These are phyloP conservation scores for Xanthorhoe designata DNA, from an alignment of 2,888 invertebrate genomes.

Conservation along the genomic window DNA sequence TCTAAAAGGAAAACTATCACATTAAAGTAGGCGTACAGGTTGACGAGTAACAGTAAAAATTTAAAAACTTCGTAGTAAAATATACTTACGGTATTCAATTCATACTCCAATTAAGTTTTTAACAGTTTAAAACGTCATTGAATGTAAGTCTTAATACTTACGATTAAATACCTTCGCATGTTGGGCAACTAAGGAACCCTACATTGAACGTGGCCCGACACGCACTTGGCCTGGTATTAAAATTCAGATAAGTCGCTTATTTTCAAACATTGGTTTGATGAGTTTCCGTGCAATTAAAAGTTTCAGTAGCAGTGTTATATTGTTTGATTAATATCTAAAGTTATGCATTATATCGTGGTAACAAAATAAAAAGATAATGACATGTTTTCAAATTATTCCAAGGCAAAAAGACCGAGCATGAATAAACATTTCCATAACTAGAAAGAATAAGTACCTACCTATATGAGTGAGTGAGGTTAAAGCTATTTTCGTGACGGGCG, in stretches of 20 bases:
- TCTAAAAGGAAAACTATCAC: no score
- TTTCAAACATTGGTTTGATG: not conserved
- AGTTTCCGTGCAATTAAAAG: not conserved
- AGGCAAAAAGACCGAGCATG: not conserved
- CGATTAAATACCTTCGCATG: no score
- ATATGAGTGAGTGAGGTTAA: not conserved
- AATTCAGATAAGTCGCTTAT: not conserved
- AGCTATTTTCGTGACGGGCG: not conserved
- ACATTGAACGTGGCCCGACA: no score
- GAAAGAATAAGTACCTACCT: constrained; percentile 5
- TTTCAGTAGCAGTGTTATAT: not conserved
- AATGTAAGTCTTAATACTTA: no score
- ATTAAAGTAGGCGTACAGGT: no score
- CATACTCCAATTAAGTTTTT: no score
- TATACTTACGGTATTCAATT: no score
- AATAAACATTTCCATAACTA: not conserved
- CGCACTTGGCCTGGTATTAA: no score
- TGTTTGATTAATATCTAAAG: not conserved
- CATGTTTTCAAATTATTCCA: constrained; percentile 1
- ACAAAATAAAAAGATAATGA: not conserved
- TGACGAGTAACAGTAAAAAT: no score
- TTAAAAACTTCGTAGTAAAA: no score
- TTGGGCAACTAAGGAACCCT: no score
- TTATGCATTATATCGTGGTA: not conserved
- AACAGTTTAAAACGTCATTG: no score